Evolutionary conservation across 2,888 invertebrate genomes (phyloP), one percentile per base, ranked within the genome.

Genomic region (Xanthia togata): DNA sequence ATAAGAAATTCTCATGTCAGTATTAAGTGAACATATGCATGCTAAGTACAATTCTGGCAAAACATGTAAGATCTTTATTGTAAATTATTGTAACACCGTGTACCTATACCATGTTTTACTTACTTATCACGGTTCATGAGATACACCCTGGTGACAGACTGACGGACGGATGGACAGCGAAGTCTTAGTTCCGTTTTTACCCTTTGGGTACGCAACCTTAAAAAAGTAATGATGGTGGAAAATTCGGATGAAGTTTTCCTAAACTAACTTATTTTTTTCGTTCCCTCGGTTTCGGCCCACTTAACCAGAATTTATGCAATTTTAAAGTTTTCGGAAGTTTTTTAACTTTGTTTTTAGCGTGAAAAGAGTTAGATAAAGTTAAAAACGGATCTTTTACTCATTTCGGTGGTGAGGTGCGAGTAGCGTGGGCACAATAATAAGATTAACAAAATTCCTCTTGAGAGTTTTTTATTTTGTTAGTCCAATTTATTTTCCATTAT

Each of bases 221-320:
- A n/a, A 41, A 44, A 44, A 50, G 20, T 50, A 4, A 12, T 8
- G 26, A 50, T 31, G 5, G 6, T 35, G 6, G 9, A 53, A 44
- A 44, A 75, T 44, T 74, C 50, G 11, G n/a, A 50, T 31, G n/a
- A 76, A 50, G 31, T 53, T 76, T 50, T 26, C 11, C 20, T 35
- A 50, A 50, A 50, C 4, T 35, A 20, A 26, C 14, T 9, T 23
- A 53, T 50, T 62, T 53, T 41, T 65, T 44, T 31, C 17, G 12
- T 38, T 38, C 44, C 35, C 11, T 59, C 38, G 14, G 9, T 76
- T 44, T 63, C 41, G n/a, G 1, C 44, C 44, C 44, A 14, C 14
- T 14, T 44, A 44, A 44, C 8, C 41, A 73, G 17, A 76, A 63
- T 63, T 9, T 50, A 76, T 50, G n/a, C 20, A 11, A 62, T 41